Conservation (phyloP, 1,140 invertebrate genomes). For the Drosophila sp. region DNA sequence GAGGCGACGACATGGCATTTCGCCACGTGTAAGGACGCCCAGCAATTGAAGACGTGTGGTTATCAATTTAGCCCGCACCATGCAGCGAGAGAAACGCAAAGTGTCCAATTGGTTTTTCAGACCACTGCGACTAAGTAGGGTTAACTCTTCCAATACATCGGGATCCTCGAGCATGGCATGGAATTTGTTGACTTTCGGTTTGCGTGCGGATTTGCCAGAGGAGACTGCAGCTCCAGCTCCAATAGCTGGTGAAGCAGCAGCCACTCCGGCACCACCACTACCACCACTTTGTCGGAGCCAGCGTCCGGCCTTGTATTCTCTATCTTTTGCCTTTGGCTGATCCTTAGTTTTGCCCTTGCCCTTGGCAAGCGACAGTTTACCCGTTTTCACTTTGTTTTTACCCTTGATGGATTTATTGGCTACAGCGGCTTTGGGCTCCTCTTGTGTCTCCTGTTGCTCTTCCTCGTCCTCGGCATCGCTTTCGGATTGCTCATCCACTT, state of each 20-base stretch:
- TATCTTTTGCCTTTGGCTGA: constrained; percentile 58
- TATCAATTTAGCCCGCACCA: constrained; percentile 94
- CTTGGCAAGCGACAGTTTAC: neutral
- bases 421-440: constrained; percentile 52
- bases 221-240: neutral
- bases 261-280: neutral
- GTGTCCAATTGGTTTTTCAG: constrained; percentile 95
- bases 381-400: constrained; percentile 3
- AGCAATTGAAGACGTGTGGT: constrained; percentile 89
- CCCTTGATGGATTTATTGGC: constrained; percentile 28
- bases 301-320: constrained; percentile 65
- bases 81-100: constrained; percentile 92
- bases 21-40: constrained; percentile 88
- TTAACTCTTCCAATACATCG: constrained; percentile 91
- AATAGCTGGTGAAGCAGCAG: no score
- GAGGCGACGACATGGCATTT: constrained; percentile 91
- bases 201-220: constrained; percentile 30
- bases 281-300: constrained; percentile 50
- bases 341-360: constrained; percentile 34
- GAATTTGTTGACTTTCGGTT: constrained; percentile 48
- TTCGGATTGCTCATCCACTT: constrained; percentile 82
- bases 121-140: constrained; percentile 88
- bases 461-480: constrained; percentile 72
- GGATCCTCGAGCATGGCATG: constrained; percentile 76
- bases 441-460: constrained; percentile 64